Base-by-base conservation (phyloP, 2,113 vertebrate genomes). In the Lanius ludovicianus region DNA sequence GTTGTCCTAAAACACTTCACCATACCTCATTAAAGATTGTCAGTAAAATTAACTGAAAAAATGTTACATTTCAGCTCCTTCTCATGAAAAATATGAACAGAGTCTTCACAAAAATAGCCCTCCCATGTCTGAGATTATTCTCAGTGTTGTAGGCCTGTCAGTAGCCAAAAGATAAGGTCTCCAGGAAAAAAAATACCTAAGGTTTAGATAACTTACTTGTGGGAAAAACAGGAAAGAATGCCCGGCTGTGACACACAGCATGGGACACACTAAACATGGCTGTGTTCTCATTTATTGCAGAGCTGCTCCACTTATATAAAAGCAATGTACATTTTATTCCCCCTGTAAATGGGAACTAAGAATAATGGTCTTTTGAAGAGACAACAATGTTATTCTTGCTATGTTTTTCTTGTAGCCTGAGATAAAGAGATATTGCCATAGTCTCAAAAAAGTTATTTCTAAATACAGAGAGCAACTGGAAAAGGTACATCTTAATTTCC, bases 121-220 rank as follows among this genome's bases (percentile, higher is more conserved):
- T 95, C 41, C 19, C 1, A 5, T 92, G 65, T 19, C n/a, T 84
- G 37, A 37, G 37, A 37, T 37, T 60, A 67, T 63, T 46, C 42
- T 84, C 47, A 52, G 0, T 30, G 15, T 46, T 70, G 25, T 77
- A 28, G 20, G 8, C 18, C 53, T 86, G 10, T 50, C 57, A 67
- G 50, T 24, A 91, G 89, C n/a, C 80, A 84, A 91, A 96, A 90
- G 64, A 84, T 84, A 95, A 96, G 33, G 47, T 55, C 23, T 70
- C 71, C 52, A 62, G 84, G n/a, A 62, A 77, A 86, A 77, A 86
- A 83, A 77, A 70, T 5, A 83, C 65, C 55, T 86, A 76, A 73
- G 20, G 41, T 73, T 95, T 79, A 80, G 68, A 83, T 80, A 92
- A 84, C 28, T 80, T 46, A 37, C 68, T 88, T 69, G 56, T n/a